Conservation (phyloP, 2,797 vertebrate species). For the Myotis planiceps region DNA sequence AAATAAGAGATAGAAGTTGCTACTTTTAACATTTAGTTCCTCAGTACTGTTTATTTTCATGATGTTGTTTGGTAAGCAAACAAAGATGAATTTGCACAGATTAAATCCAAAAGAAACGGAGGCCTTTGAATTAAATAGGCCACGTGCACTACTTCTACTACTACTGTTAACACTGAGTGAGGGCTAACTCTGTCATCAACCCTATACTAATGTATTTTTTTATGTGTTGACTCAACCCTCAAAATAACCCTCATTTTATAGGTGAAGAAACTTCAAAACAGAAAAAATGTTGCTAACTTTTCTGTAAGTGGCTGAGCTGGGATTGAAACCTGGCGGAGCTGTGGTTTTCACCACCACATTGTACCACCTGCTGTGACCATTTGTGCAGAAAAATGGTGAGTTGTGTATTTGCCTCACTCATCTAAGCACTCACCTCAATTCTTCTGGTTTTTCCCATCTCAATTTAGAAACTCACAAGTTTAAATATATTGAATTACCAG, state of each 20-base stretch:
- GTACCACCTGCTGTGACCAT: neutral
- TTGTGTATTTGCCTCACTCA: neutral
- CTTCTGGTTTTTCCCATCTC: neutral
- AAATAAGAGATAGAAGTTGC: constrained; percentile 44
- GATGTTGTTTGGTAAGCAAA: constrained; percentile 20
- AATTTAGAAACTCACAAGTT: constrained; percentile 2
- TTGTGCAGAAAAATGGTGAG: neutral
- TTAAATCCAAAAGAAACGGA: neutral
- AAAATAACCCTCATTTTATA: neutral
- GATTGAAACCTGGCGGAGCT: neutral
- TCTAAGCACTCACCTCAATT: neutral
- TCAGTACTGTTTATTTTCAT: constrained; percentile 32
- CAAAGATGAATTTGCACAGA: neutral
- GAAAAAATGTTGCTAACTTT: neutral
- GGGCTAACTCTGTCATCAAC: neutral
- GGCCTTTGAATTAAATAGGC: neutral
- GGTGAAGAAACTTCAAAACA: neutral
- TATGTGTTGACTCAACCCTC: neutral
- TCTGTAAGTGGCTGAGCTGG: neutral
- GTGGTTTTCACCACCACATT: neutral
- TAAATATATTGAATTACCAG: neutral
- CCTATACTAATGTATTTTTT: constrained; percentile 1
- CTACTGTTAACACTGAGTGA: neutral
- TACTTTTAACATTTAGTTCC: constrained; percentile 15
- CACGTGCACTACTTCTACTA: neutral